Evolutionary conservation across 2,888 invertebrate genomes (phyloP).

Genomic region (Eupithecia exiguata): DNA sequence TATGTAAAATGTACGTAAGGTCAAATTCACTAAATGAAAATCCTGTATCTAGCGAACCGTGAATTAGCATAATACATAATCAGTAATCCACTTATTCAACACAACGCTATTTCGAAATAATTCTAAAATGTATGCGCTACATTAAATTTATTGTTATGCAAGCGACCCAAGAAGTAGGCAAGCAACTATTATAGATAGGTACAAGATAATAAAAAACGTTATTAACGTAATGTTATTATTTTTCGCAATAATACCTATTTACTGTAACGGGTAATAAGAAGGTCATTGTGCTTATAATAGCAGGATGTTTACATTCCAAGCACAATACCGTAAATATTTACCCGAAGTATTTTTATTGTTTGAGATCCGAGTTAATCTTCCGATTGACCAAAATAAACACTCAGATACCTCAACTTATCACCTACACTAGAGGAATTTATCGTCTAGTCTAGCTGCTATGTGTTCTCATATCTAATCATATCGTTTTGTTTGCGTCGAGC

Average conservation of each 20-base stretch:
- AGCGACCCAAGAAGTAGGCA: background rate
- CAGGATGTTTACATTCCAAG: constrained; percentile 2
- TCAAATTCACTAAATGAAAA: background rate
- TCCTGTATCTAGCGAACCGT: background rate
- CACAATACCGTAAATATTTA: background rate
- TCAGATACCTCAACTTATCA: too few species aligned
- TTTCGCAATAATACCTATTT: background rate
- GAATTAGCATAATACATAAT: background rate
- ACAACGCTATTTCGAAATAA: constrained; percentile 1
- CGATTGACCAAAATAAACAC: background rate
- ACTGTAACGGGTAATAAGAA: background rate
- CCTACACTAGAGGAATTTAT: too few species aligned
- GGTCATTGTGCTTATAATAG: background rate
- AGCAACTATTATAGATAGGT: background rate
- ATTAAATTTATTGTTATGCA: constrained; percentile 5
- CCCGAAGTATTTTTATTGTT: background rate
- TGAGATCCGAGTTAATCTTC: background rate
- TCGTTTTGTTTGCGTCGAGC: background rate
- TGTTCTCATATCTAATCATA: too few species aligned
- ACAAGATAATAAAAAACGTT: background rate
- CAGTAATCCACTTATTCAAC: background rate
- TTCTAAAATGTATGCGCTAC: background rate
- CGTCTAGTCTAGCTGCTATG: too few species aligned
- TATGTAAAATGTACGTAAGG: background rate
- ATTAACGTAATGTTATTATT: constrained; percentile 1